Evolutionary conservation across 2,113 vertebrate species (phyloP).

Genomic region (Takifugu flavidus): DNA sequence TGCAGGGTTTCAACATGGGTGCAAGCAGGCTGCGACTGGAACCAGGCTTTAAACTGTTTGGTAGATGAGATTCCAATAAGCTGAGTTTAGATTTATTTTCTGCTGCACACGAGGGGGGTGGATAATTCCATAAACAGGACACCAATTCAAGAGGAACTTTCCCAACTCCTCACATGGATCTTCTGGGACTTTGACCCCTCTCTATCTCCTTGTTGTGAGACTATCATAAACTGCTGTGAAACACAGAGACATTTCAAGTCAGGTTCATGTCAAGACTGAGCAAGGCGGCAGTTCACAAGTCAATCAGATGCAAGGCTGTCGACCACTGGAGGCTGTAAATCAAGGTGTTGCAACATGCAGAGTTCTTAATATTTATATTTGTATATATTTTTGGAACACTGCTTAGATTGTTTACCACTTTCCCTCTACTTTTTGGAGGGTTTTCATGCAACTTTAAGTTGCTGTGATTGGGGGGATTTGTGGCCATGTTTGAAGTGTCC

Average conservation of each 20-base stretch:
- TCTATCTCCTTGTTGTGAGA: slow-evolving; percentile 51
- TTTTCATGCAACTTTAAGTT: too few species aligned
- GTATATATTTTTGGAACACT: too few species aligned
- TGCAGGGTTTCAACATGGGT: not conserved
- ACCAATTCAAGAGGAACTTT: slow-evolving; percentile 17
- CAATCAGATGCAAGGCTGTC: not conserved
- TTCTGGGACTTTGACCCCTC: slow-evolving; percentile 62
- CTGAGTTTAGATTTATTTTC: not conserved
- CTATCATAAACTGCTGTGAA: slow-evolving; percentile 58
- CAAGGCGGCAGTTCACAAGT: not conserved
- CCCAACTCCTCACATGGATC: slow-evolving; percentile 20
- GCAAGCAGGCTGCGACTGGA: not conserved
- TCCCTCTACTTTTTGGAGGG: not conserved
- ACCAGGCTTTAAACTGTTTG: not conserved
- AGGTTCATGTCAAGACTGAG: slow-evolving; percentile 11
- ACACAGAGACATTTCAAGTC: slow-evolving; percentile 9
- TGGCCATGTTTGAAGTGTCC: not conserved
- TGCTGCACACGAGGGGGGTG: not conserved
- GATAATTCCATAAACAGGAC: slow-evolving; percentile 12
- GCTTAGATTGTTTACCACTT: not conserved
- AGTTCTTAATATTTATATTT: too few species aligned
- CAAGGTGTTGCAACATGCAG: too few species aligned
- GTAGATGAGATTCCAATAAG: not conserved
- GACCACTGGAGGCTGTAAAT: not conserved
- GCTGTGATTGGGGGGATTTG: too few species aligned